phyloP scores from a whole-genome alignment of 2,113 vertebrate species.

The Oryzias curvinotus region DNA sequence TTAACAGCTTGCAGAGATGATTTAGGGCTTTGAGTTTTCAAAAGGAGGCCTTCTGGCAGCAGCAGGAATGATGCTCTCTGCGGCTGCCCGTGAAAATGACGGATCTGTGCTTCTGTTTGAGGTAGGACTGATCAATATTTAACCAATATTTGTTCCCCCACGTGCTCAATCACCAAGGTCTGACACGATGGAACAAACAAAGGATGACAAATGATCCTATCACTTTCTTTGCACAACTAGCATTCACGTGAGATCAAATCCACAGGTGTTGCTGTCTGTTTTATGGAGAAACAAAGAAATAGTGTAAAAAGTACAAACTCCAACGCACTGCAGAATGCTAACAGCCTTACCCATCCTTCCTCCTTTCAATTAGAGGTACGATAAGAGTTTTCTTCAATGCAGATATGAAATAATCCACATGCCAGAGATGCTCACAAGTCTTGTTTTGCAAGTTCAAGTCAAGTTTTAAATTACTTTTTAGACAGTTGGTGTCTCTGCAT shows the following conservation, averaged over 20 bases:
- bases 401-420: too few species aligned
- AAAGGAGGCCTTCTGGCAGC: slow-evolving; percentile 8
- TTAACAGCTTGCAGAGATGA: slow-evolving; percentile 2
- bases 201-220: slow-evolving; percentile 43
- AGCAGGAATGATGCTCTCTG: slow-evolving; percentile 33
- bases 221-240: slow-evolving; percentile 1
- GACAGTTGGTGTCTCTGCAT: too few species aligned
- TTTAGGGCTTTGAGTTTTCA: slow-evolving; percentile 41
- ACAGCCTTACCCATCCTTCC: too few species aligned
- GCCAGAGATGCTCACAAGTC: too few species aligned
- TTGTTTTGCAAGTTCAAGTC: too few species aligned
- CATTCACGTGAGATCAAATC: slow-evolving; percentile 21
- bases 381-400: too few species aligned
- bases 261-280: slow-evolving; percentile 5
- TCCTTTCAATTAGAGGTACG: too few species aligned
- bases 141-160: slow-evolving; percentile 47
- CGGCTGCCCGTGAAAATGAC: slow-evolving; percentile 43
- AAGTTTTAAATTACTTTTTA: too few species aligned
- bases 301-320: not conserved
- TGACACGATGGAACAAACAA: slow-evolving; percentile 21
- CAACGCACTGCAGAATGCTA: too few species aligned
- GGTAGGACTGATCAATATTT: slow-evolving; percentile 46
- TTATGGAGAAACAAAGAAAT: not conserved
- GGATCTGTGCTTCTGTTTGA: slow-evolving; percentile 35
- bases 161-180: slow-evolving; percentile 1